Conservation (phyloP, 64 coral and sea anemone species). For the Montipora capricornis region DNA sequence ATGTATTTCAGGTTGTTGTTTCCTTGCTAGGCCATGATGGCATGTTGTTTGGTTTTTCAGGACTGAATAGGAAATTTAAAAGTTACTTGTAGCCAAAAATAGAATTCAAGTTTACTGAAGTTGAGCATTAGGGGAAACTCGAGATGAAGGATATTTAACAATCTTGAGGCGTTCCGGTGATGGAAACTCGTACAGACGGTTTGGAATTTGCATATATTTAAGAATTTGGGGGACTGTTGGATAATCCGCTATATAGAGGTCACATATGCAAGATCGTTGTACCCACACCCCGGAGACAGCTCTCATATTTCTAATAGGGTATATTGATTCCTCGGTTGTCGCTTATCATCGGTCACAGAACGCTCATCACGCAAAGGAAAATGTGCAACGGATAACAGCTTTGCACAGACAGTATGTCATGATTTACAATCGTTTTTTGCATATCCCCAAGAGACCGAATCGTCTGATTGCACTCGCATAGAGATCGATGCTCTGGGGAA, state of each 20-base stretch:
- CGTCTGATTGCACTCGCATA: not conserved
- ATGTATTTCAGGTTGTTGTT: not conserved
- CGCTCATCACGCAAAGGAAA: slow-evolving; percentile 22
- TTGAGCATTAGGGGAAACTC: not conserved
- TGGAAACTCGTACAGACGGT: not conserved
- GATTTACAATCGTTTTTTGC: not conserved
- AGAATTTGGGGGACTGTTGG: slow-evolving; percentile 22
- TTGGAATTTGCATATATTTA: slow-evolving; percentile 45
- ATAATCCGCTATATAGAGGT: not conserved
- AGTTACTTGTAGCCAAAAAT: slow-evolving; percentile 5
- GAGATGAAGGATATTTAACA: not conserved
- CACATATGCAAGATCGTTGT: slow-evolving; percentile 7
- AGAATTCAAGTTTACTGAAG: not conserved
- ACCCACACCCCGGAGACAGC: slow-evolving; percentile 36
- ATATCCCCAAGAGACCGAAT: not conserved
- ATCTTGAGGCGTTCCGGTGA: not conserved
- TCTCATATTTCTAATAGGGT: slow-evolving; percentile 23
- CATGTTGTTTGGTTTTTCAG: not conserved
- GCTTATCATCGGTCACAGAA: slow-evolving; percentile 15
- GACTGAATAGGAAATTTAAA: not conserved
- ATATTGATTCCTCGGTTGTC: not conserved
- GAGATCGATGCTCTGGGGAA: not conserved
- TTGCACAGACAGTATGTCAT: not conserved
- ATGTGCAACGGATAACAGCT: not conserved
- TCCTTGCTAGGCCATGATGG: not conserved